Conservation (phyloP, 2,888 invertebrate genomes). For the Agrochola lota region DNA sequence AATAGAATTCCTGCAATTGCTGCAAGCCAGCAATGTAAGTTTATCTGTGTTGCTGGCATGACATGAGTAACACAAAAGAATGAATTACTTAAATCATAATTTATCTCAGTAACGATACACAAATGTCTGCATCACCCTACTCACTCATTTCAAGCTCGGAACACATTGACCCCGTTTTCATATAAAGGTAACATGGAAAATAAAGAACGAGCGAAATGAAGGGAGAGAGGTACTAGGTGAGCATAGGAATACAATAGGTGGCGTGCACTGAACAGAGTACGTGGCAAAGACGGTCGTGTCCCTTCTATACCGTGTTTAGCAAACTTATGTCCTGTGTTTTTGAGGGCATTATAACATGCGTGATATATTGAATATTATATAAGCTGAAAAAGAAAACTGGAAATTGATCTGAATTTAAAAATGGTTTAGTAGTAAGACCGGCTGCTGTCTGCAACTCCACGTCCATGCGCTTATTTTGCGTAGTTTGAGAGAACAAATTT, state of each 20-base stretch:
- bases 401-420: not conserved
- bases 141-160: conserved; percentile 75
- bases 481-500: too few species aligned
- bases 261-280: conserved; percentile 53
- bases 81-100: not conserved
- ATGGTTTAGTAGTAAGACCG: not conserved
- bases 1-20: not conserved
- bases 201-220: conserved; percentile 80
- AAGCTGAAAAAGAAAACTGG: not conserved
- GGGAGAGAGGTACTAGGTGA: conserved; percentile 76
- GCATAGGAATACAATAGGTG: conserved; percentile 76
- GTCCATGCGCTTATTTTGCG: not conserved
- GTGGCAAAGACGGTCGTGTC: conserved; percentile 61
- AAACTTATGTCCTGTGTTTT: conserved; percentile 41
- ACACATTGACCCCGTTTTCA: conserved; percentile 80
- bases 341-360: conserved; percentile 6
- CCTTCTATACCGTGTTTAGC: conserved; percentile 56
- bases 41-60: not conserved
- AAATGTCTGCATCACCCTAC: conserved; percentile 54
- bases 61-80: not conserved
- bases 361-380: not conserved
- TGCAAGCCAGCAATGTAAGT: not conserved
- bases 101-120: conserved; percentile 2
- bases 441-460: not conserved
- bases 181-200: conserved; percentile 75